Evolutionary conservation across 2,113 vertebrate genomes (phyloP).

Genomic region (Pyxicephalus adspersus): DNA sequence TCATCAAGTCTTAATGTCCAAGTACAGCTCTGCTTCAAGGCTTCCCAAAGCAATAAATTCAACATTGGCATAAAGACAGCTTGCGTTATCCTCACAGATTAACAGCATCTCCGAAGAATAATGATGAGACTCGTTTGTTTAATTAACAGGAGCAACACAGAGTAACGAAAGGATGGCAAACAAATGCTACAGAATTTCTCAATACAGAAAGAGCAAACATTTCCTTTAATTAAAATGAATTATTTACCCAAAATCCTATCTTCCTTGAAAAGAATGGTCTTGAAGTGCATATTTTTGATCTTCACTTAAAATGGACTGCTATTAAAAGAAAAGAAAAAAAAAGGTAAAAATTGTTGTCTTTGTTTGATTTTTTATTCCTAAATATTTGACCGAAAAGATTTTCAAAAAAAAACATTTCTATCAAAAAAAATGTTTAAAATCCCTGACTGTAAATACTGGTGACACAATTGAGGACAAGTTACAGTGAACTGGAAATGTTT

Average conservation of each 20-base stretch:
- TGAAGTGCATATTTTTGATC: conserved; percentile 33
- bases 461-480: no score
- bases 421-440: no score
- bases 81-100: conserved; percentile 45
- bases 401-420: no score
- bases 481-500: no score
- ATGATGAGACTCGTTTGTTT: conserved; percentile 52
- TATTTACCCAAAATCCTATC: conserved; percentile 45
- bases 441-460: no score
- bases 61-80: conserved; percentile 29
- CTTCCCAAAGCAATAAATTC: conserved; percentile 50
- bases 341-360: conserved; percentile 13
- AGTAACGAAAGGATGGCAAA: conserved; percentile 46
- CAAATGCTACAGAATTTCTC: conserved; percentile 38
- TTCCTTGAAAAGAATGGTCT: conserved; percentile 29
- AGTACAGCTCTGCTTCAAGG: conserved; percentile 44
- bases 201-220: conserved; percentile 41
- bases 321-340: background rate
- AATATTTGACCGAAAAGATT: background rate
- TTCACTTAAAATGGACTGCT: background rate
- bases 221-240: conserved; percentile 46
- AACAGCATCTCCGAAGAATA: conserved; percentile 46
- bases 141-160: conserved; percentile 51
- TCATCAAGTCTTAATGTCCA: conserved; percentile 33
- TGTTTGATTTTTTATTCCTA: conserved; percentile 7